A percentile compares a stretch with the other conserved stretches of the same genome.
phyloP scores from a whole-genome alignment of 2,113 vertebrate genomes.

The Marmota monax region DNA sequence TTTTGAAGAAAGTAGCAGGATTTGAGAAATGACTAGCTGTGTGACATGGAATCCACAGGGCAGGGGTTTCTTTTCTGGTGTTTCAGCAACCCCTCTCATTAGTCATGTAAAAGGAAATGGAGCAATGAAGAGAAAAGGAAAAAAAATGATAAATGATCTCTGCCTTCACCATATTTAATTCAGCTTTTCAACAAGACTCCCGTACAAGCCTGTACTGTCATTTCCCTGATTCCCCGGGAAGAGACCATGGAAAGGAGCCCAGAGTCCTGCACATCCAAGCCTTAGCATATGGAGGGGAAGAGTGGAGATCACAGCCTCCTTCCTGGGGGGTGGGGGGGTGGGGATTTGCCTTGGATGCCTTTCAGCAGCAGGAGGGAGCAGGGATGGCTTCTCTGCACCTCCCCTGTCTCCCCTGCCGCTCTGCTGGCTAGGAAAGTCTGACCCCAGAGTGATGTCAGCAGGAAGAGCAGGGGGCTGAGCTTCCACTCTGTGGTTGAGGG shows the following conservation, averaged over 20 bases:
- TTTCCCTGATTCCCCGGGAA: background rate
- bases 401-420: background rate
- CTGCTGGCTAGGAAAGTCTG: background rate
- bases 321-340: too few species aligned
- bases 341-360: background rate
- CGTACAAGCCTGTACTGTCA: background rate
- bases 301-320: background rate
- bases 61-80: background rate
- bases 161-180: slow-evolving; percentile 64
- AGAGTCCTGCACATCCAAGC: background rate
- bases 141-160: slow-evolving; percentile 58
- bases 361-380: background rate
- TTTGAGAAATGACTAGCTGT: slow-evolving; percentile 61
- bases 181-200: slow-evolving; percentile 60
- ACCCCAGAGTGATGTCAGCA: background rate
- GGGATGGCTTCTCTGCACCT: too few species aligned
- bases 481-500: background rate
- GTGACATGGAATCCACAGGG: background rate
- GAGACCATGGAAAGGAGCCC: background rate
- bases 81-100: slow-evolving; percentile 40
- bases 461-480: background rate
- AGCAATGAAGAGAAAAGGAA: slow-evolving; percentile 6
- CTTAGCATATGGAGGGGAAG: background rate
- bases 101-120: slow-evolving; percentile 6
- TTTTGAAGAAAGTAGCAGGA: background rate